Evolutionary conservation across 2,113 vertebrate genomes (phyloP), one percentile per base, ranked within the genome.

Genomic region (Dasypus novemcinctus): DNA sequence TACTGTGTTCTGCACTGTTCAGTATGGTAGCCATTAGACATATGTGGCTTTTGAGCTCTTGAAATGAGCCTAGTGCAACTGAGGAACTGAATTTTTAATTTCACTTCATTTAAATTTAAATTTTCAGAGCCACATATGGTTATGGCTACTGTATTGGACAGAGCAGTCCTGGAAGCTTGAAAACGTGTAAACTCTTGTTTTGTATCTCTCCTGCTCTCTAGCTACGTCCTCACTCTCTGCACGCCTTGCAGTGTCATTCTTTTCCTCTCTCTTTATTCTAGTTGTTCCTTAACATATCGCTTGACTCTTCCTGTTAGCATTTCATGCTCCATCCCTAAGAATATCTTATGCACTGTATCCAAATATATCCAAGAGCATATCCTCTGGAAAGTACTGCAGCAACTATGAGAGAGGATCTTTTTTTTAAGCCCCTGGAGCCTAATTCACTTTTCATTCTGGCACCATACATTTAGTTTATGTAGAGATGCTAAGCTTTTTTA

Each of bases 381-480:
- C 49, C 90, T 69, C 25, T 86, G 15, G 25, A 94, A 95, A 71
- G 76, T 11, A 52, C 18, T 72, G 43, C 14, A 69, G 61, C 94
- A 64, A 90, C 31, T 38, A 20, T 17, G 46, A 93, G 76, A 76
- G 46, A 82, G 68, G 10, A 71, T 87, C 85, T 72, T 90, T 29
- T 95, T 75, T 61, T 52, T 1, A 41, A 1, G 36, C 87, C 38
- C 23, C 68, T 38, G 33, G 41, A 64, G 33, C 17, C 86, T 59
- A 79, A 84, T 85, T 78, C 74, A 79, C 63, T 91, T 82, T 85
- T 93, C 82, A 92, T 68, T 96, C 64, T 91, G 96, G 95, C 78
- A 96, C 78, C 63, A 27, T 90, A 95, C 95, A 80, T 93, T 71
- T 13, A 95, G 74, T 95, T 93, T 95, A 75, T 93, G 52, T 89